phyloP scores from a whole-genome alignment of 2,797 vertebrate species.

The Scyliorhinus canicula region DNA sequence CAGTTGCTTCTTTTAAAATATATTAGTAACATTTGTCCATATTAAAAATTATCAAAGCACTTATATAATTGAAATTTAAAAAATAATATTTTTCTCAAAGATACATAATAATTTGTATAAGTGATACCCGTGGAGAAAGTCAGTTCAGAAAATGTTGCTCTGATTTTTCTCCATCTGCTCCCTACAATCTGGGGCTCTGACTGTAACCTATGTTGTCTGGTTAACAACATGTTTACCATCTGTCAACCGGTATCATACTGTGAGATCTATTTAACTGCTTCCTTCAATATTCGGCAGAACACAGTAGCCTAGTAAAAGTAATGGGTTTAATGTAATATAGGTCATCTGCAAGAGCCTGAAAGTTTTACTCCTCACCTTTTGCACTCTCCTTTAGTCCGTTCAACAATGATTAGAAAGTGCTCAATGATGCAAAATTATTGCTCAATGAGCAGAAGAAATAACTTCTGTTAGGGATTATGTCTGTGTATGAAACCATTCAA shows the following conservation, averaged over 20 bases:
- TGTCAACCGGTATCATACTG: conserved; percentile 13
- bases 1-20: background rate
- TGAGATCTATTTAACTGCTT: conserved; percentile 24
- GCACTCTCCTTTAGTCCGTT: background rate
- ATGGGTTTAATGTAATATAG: background rate
- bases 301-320: background rate
- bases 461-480: background rate
- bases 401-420: background rate
- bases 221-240: conserved; percentile 32
- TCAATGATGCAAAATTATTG: conserved; percentile 8
- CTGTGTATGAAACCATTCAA: conserved; percentile 14
- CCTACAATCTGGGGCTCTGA: conserved; percentile 20
- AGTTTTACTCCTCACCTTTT: background rate
- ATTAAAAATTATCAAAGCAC: background rate
- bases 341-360: background rate
- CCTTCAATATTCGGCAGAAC: background rate
- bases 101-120: background rate
- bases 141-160: conserved; percentile 12
- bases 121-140: conserved; percentile 5
- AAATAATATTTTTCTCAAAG: background rate
- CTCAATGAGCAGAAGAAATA: background rate
- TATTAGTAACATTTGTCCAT: background rate
- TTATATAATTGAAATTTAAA: background rate
- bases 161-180: conserved; percentile 24
- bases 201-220: conserved; percentile 25